Evolutionary conservation across 2,888 invertebrate species (phyloP), one percentile per base, ranked within the genome.

Genomic region (Pseudococcus longispinus): DNA sequence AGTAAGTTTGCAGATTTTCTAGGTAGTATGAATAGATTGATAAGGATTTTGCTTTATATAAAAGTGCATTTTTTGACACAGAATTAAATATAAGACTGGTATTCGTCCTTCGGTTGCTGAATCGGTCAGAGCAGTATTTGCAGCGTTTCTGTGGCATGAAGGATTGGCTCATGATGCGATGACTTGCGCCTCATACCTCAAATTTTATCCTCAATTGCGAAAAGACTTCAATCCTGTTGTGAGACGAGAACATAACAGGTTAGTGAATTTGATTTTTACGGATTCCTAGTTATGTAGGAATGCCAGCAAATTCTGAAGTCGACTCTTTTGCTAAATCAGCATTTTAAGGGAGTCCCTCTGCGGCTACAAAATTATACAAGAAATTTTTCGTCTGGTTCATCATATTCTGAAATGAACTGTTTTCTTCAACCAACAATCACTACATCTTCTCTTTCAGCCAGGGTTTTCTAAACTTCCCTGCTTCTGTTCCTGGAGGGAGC

Each of bases 131-230:
- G 96, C 98, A 0, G 96, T 98, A 6, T 99, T 99, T 91, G 98
- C 98, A 0, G 97, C 98, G 0, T 94, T 98, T 89, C 92, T 99
- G 1, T 99, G 98, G 98, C 98, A 99, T 90, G 98, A 98, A 92
- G 96, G 98, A 18, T 95, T 98, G 82, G 98, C 98, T 0, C 98
- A 98, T 90, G 98, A 99, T 91, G 98, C 98, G 8, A 98, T 99
- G 95, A 98, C 98, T 0, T 98, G 98, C 90, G 97, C 98, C 0
- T 97, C 98, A 0, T 99, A 97, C 90, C 92, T 99, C 11, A 98
- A 98, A 91, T 98, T 98, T 90, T 96, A 97, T 91, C 97, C 97
- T 0, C 94, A 94, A 44, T 91, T 97, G 88, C 96, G 96, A 23
- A 97, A 97, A 90, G 94, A 95, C 90, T 95, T 93, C 88, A 95